Evolutionary conservation across 2,113 vertebrate species (phyloP).

Genomic region (Aphelocoma coerulescens): DNA sequence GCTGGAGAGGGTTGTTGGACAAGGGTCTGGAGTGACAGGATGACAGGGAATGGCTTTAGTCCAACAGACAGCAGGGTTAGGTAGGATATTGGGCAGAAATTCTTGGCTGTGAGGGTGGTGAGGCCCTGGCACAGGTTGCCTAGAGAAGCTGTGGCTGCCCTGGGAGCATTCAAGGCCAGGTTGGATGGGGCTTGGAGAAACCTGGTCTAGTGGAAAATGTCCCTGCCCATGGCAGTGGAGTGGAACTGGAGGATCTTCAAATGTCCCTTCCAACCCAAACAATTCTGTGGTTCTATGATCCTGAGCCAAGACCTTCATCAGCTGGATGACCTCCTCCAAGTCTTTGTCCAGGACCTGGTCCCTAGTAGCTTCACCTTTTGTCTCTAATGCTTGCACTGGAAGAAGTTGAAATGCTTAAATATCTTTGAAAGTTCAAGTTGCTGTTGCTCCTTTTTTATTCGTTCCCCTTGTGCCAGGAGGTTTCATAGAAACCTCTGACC

Average conservation of each 20-base stretch:
- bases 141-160: neutral
- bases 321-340: neutral
- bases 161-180: neutral
- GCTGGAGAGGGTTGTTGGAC: neutral
- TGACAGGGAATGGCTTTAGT: neutral
- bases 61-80: neutral
- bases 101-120: neutral
- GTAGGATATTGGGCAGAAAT: neutral
- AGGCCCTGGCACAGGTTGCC: neutral
- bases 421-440: neutral
- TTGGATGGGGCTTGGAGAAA: neutral
- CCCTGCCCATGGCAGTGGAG: fast-evolving
- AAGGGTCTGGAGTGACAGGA: neutral
- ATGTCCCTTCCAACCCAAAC: neutral
- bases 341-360: neutral
- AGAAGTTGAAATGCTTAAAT: neutral
- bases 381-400: neutral
- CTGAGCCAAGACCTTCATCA: neutral
- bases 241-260: neutral
- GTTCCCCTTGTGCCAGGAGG: neutral
- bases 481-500: neutral
- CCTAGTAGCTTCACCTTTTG: neutral
- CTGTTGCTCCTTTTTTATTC: neutral
- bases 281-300: neutral
- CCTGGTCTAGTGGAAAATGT: neutral